Base-by-base conservation (phyloP, 2,113 vertebrate species). In the Okapia johnstoni region DNA sequence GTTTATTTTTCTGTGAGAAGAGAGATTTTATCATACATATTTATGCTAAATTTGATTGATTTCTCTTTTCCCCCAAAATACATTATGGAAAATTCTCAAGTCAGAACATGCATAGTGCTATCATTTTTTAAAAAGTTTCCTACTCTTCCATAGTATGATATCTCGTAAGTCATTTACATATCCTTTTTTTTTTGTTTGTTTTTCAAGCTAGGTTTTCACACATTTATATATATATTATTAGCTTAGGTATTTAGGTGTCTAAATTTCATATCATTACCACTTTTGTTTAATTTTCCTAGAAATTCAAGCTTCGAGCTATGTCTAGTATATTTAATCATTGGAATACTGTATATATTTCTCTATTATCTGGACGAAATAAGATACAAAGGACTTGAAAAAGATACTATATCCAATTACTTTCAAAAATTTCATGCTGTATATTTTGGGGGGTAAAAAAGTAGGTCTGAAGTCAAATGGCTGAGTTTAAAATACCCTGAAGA, bases 401-500 rank as follows among this genome's bases (percentile, higher is more conserved):
- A 19, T 30, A 33, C 48, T 90, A 90, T 90, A 91, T 90, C 84
- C 92, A 89, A 85, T 96, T 79, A 94, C 60, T 66, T 94, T 93
- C 50, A 73, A 80, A 88, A 58, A 96, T 79, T 93, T 95, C 50
- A 91, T 1, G n/a, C 25, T 83, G 36, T 60, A 70, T 97, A 55
- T 76, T 86, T 94, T 57, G 13, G 23, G 63, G 58, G 13, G 26
- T 40, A 94, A 54, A 43, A 96, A 93, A 94, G 66, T 73, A 96
- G 61, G 93, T 66, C 61, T 93, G 63, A 95, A 97, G 92, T 84
- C 86, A 97, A 97, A 88, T 30, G 16, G 40, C 73, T 61, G 28
- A 85, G 54, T 97, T 97, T 97, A 96, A 96, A 96, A 97, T 96
- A 70, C 96, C 83, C 97, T 61, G 48, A 40, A 89, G 96, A 92